phyloP scores from a whole-genome alignment of 1,140 invertebrate species.

The Probaryconus sp. region DNA sequence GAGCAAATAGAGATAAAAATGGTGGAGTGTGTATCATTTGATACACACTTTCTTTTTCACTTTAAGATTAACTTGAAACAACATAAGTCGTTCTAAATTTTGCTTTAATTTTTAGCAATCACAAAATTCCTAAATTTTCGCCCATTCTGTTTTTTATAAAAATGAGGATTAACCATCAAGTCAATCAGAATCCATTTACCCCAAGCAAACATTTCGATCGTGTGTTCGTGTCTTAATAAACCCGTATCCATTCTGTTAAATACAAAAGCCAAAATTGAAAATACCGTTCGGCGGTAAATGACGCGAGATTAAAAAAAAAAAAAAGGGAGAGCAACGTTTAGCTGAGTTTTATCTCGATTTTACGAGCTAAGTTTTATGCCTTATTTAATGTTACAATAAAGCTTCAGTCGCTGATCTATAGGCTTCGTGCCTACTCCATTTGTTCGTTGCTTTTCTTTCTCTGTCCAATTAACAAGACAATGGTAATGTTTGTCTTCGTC shows the following conservation, averaged over 20 bases:
- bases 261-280: neutral
- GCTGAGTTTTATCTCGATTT: constrained; percentile 49
- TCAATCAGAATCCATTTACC: constrained; percentile 36
- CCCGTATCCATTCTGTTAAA: neutral
- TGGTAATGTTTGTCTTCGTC: too few relatives aligned
- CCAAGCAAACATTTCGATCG: constrained; percentile 28
- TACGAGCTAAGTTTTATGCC: constrained; percentile 53
- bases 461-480: too few relatives aligned
- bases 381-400: constrained; percentile 63
- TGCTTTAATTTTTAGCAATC: too few relatives aligned
- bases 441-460: too few relatives aligned
- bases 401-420: constrained; percentile 54
- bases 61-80: too few relatives aligned
- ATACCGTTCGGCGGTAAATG: constrained; percentile 23
- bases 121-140: too few relatives aligned
- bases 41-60: too few relatives aligned
- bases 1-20: constrained; percentile 43
- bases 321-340: neutral
- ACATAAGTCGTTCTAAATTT: too few relatives aligned
- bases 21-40: too few relatives aligned
- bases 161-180: constrained; percentile 6
- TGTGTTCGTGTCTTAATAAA: constrained; percentile 36
- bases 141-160: too few relatives aligned
- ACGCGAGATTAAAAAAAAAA: constrained; percentile 46
- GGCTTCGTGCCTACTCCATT: too few relatives aligned